Conservation (phyloP, 2,888 invertebrate genomes). For the Meandrusa payeni region DNA sequence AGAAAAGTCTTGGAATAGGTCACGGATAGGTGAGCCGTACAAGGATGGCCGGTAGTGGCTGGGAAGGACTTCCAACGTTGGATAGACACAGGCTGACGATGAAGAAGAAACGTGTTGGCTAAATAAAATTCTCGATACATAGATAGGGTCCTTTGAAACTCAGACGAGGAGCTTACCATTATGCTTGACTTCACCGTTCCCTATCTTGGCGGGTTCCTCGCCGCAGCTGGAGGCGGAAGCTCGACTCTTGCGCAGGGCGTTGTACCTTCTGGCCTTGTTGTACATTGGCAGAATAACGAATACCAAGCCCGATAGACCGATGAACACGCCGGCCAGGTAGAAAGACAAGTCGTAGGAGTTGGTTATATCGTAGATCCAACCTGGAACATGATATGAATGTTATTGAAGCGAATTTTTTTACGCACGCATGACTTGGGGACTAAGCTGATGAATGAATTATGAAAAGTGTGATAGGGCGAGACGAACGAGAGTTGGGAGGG, state of each 20-base stretch:
- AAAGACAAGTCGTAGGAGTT: slow-evolving; percentile 89
- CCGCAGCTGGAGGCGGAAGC: slow-evolving; percentile 3
- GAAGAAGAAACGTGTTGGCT: too few relatives aligned
- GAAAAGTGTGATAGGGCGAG: too few relatives aligned
- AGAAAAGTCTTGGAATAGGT: too few relatives aligned
- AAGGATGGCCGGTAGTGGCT: too few relatives aligned
- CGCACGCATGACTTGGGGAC: too few relatives aligned
- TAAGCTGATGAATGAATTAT: too few relatives aligned
- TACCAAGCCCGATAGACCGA: slow-evolving; percentile 86
- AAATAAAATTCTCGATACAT: too few relatives aligned
- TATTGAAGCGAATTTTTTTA: slow-evolving; percentile 1
- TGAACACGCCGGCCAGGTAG: slow-evolving; percentile 90
- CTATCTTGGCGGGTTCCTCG: slow-evolving; percentile 20
- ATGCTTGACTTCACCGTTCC: slow-evolving; percentile 39
- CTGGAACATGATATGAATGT: slow-evolving; percentile 67
- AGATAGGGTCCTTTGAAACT: too few relatives aligned
- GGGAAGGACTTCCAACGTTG: too few relatives aligned
- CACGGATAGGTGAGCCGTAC: too few relatives aligned
- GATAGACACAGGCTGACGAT: too few relatives aligned
- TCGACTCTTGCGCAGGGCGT: slow-evolving; percentile 9
- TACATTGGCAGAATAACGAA: slow-evolving; percentile 61
- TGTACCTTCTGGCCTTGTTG: slow-evolving; percentile 28
- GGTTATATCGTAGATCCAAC: slow-evolving; percentile 90
- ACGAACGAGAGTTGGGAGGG: too few relatives aligned
- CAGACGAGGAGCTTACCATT: slow-evolving; percentile 43